Percentiles rank a stretch among this genome's conserved stretches.
Evolutionary conservation across 2,888 invertebrate species (phyloP).

Genomic region (Drosophila siamana): DNA sequence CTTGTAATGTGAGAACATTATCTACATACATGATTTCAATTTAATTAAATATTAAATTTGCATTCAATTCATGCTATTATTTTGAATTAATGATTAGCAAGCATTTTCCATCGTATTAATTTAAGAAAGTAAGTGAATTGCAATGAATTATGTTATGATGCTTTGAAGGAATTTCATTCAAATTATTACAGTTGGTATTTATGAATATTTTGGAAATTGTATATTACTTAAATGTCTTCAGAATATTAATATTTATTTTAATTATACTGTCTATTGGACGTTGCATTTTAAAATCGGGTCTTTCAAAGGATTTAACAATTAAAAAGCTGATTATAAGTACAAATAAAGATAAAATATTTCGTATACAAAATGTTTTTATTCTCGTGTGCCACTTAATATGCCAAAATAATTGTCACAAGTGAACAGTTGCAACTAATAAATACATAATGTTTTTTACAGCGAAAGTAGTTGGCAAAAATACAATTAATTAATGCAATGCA

Average conservation of each 20-base stretch:
- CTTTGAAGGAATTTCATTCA: background rate
- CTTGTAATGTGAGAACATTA: slow-evolving; percentile 51
- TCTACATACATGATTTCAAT: slow-evolving; percentile 36
- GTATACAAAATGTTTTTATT: slow-evolving; percentile 7
- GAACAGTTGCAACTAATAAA: slow-evolving; percentile 20
- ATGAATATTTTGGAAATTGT: too few species aligned
- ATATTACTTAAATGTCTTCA: too few species aligned
- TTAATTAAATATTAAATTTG: slow-evolving; percentile 45
- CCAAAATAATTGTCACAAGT: slow-evolving; percentile 40
- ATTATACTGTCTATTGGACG: too few species aligned
- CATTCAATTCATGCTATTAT: slow-evolving; percentile 20
- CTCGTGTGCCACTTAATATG: slow-evolving; percentile 25
- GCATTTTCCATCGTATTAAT: background rate
- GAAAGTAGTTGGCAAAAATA: slow-evolving; percentile 5
- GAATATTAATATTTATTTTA: too few species aligned
- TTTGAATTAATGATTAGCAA: background rate
- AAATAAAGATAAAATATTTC: background rate
- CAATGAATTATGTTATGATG: background rate
- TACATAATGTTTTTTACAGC: slow-evolving; percentile 16
- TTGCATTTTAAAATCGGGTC: background rate
- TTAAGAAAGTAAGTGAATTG: background rate
- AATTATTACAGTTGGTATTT: too few species aligned
- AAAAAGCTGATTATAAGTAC: background rate
- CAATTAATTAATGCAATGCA: background rate
- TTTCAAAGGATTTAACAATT: background rate